A percentile compares a stretch with the other conserved stretches of the same genome.
phyloP scores from a whole-genome alignment of 1,140 invertebrate species.

The Eumeta japonica region DNA sequence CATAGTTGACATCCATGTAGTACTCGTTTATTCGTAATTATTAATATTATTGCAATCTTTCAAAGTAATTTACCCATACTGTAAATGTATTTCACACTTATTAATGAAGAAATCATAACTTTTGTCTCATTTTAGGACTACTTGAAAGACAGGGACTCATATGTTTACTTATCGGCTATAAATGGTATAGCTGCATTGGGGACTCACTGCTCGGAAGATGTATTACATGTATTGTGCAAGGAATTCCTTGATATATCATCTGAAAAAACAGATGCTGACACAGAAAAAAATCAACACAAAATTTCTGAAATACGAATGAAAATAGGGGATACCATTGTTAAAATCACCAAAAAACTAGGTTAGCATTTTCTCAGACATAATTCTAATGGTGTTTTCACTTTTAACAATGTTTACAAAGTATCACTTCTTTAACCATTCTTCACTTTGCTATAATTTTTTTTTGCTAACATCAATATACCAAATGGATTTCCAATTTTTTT shows the following conservation, averaged over 20 bases:
- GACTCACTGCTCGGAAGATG: slow-evolving; percentile 64
- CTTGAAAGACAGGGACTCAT: slow-evolving; percentile 77
- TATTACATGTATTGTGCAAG: slow-evolving; percentile 65
- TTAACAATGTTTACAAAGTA: neutral
- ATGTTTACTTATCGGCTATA: slow-evolving; percentile 78
- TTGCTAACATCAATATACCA: neutral
- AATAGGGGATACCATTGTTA: slow-evolving; percentile 79
- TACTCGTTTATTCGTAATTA: too few species aligned
- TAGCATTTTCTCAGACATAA: slow-evolving; percentile 19
- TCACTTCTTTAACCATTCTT: neutral
- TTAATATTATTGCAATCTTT: neutral
- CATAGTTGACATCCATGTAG: too few species aligned
- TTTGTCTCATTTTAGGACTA: slow-evolving; percentile 61
- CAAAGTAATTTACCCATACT: neutral
- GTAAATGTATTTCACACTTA: neutral
- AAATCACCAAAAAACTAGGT: slow-evolving; percentile 72
- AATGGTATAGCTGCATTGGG: slow-evolving; percentile 71
- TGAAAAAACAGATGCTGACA: slow-evolving; percentile 16
- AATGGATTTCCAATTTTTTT: neutral
- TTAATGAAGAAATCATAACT: neutral
- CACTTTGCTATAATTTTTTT: neutral
- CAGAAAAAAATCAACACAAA: slow-evolving; percentile 48
- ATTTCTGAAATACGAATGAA: slow-evolving; percentile 70
- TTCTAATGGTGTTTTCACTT: neutral
- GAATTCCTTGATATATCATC: slow-evolving; percentile 64